Evolutionary conservation across 53 echinoderm and acorn worm species (phyloP).

Genomic region (Echinometra lucunter): DNA sequence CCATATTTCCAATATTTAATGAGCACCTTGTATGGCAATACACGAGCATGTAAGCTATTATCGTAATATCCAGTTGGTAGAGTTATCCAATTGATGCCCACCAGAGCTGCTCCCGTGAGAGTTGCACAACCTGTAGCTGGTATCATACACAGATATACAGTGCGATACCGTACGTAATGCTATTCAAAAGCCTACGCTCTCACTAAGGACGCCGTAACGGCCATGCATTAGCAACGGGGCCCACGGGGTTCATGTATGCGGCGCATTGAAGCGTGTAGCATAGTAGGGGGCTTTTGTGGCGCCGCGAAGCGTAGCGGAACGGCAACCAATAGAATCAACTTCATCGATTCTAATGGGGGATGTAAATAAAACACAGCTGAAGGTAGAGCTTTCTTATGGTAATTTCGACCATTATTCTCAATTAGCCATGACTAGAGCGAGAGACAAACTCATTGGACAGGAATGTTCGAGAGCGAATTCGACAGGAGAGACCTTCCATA

Average conservation of each 20-base stretch:
- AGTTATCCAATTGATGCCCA: not conserved
- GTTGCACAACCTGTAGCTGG: not conserved
- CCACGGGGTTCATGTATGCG: not conserved
- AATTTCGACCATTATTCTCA: not conserved
- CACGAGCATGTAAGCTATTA: not conserved
- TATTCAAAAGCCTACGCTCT: conserved; percentile 25
- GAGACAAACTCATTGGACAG: not conserved
- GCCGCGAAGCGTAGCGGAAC: not conserved
- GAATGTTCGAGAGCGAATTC: not conserved
- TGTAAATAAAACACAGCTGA: conserved; percentile 40
- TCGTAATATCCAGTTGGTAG: not conserved
- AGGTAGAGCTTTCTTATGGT: conserved; percentile 3
- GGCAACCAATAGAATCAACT: conserved; percentile 18
- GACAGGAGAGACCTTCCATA: not conserved
- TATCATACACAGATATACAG: no score
- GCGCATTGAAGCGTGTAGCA: not conserved
- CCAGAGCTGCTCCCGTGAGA: not conserved
- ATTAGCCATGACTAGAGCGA: not conserved
- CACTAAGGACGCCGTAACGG: conserved; percentile 53
- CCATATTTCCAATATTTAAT: not conserved
- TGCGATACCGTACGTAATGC: not conserved
- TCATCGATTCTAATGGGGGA: conserved; percentile 29
- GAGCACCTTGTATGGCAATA: not conserved
- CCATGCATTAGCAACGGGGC: conserved; percentile 53
- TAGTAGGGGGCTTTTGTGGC: conserved; percentile 47